Evolutionary conservation across 2,888 invertebrate species (phyloP), one percentile per base, ranked within the genome.

Genomic region (Scotopteryx bipunctaria): DNA sequence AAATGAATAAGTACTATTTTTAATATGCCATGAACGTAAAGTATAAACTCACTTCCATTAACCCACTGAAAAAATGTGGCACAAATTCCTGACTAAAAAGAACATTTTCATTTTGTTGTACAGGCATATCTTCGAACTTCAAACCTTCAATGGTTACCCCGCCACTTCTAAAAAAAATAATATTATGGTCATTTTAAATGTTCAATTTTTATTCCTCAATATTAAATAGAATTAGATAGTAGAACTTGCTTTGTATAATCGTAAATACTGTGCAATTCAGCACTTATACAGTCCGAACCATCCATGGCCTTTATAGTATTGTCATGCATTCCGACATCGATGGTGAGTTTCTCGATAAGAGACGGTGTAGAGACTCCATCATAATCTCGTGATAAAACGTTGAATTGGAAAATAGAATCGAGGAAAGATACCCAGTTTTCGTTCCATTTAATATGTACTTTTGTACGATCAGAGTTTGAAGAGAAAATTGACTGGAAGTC

Each of bases 401-500:
- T 71, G 1, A 72, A 57, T 50, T 76, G 76, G 2, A 76, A 54
- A 0, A 76, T 44, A 3, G 68, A 62, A 32, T 76, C 76, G 0
- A 76, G 37, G 23, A 69, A 69, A 3, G 64, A 61, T 0, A 71
- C 61, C 75, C 75, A 76, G 16, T 71, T 67, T 2, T 63, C 55
- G 2, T 36, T 61, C 66, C 70, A 73, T 33, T 63, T 67, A 0
- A 76, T 54, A 2, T 42, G 57, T 3, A 66, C 75, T 46, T 53
- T 62, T 15, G 59, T 63, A 2, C 59, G 49, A 6, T 48, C 56
- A 2, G 54, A 33, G 37, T 67, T 69, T 1, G 56, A 41, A 4
- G 67, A 67, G 6, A 61, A 16, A 9, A 76, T 66, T 0, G 70
- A 64, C 41, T 67, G 64, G 23, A 75, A 75, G 29, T 66, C 60